Base-by-base conservation (phyloP, 2,113 vertebrate genomes). In the Mesembrinibis cayennensis region DNA sequence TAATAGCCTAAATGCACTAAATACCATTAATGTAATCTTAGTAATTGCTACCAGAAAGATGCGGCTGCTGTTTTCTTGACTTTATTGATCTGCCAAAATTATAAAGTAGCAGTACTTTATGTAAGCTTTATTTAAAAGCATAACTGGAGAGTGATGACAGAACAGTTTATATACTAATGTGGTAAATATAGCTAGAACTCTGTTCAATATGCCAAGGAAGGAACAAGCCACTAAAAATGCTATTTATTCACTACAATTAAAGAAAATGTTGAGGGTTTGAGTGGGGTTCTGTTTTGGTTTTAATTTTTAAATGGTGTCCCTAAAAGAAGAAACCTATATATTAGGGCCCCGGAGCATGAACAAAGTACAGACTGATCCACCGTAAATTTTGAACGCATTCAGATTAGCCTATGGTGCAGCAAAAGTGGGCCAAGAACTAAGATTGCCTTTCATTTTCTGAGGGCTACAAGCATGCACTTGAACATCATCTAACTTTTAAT, bases 71-170 rank as follows among this genome's bases (percentile, higher is more conserved):
- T 95, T 91, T 95, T 87, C 66, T 97, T 84, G 36, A 69, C 40
- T 95, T 81, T 91, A 95, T 96, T 85, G 95, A 95, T 96, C 74
- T 80, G 36, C 42, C 81, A 94, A 88, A 89, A 93, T 77, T 91
- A 72, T 91, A 70, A 95, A 97, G 91, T 91, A 49, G 87, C 70
- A 89, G 84, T 89, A 89, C 89, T 94, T 97, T 93, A 90, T 92
- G 93, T 89, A 95, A 97, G 91, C 62, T 94, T 96, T 96, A 96
- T 96, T 95, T 97, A 97, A 97, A 97, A 97, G 84, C 74, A n/a
- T 90, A 90, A 93, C 83, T 91, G 83, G 30, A 95, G 77, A 96
- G 81, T 80, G 94, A 95, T 96, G 94, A 91, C 87, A 95, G 83
- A 87, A 95, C 61, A 85, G 55, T 95, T 96, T 95, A 76, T 91